Percentiles rank a stretch among this genome's conserved stretches.
These are phyloP conservation scores for Oreortyx pictus DNA, from an alignment of 2,797 vertebrate genomes.

Conservation along the genomic window DNA sequence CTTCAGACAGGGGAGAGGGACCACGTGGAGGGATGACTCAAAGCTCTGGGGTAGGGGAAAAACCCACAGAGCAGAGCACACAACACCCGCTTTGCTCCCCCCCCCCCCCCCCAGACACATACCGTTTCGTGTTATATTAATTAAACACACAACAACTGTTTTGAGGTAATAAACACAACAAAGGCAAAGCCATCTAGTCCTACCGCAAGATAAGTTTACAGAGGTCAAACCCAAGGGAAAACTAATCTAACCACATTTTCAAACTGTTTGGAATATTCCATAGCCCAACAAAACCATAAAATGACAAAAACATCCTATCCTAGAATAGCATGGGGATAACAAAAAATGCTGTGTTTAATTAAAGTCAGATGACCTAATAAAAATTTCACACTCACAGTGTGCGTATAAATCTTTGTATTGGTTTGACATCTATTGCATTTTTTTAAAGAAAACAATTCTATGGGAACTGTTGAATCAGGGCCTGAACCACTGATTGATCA, in stretches of 20 bases:
- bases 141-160: neutral
- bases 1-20: conserved; percentile 60
- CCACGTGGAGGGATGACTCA: conserved; percentile 76
- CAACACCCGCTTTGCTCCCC: neutral
- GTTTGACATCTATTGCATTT: neutral
- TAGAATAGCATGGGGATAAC: conserved; percentile 48
- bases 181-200: conserved; percentile 28
- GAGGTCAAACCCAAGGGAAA: conserved; percentile 65
- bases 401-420: neutral
- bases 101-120: too few species aligned
- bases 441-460: neutral
- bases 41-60: conserved; percentile 5
- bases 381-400: conserved; percentile 19
- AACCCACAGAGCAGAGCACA: neutral
- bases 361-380: conserved; percentile 57
- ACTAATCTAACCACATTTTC: conserved; percentile 64
- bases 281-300: conserved; percentile 59
- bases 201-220: conserved; percentile 52
- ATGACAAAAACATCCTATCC: conserved; percentile 66
- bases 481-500: too few species aligned
- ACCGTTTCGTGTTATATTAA: neutral
- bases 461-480: too few species aligned
- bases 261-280: conserved; percentile 53
- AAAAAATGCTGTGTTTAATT: conserved; percentile 42
- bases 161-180: neutral